Evolutionary conservation across 2,888 invertebrate species (phyloP), one percentile per base, ranked within the genome.

Genomic region (Ochropleura leucogaster): DNA sequence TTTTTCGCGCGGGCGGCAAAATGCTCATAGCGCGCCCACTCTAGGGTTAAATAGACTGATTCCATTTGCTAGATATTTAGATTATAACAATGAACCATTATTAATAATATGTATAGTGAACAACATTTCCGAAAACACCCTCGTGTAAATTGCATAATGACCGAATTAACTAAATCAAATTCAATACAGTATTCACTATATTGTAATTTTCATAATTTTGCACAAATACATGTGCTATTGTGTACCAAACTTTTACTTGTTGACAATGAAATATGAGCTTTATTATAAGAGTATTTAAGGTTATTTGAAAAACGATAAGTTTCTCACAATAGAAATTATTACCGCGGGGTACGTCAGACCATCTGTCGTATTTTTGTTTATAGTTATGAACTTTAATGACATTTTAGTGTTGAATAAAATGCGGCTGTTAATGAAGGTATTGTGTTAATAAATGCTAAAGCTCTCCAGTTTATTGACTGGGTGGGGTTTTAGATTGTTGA

Each of bases 281-380:
- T 87, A 85, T 74, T 51, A 0, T 55, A 74, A 74, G 53, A 67
- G 57, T 44, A 6, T 53, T 53, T 63, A 65, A 44, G 62, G 12
- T 62, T 44, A 74, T 73, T 77, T 86, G 81, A 87, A 85, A 85
- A 85, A 85, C 83, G 82, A 77, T 85, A 86, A 88, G 87, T 89
- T 87, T 87, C 84, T 86, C 87, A 92, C 91, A 92, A 93, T 89
- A 88, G 88, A 89, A 90, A 89, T 51, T 89, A 90, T 89, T 86
- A 87, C 57, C 86, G 64, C 87, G 87, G 91, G 90, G 93, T 91
- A 91, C 85, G 88, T 89, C 88, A 87, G 87, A 87, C 93, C 95
- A 95, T 95, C 95, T 95, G 95, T 92, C 93, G 90, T 86, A 85
- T 89, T 88, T 89, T 87, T 90, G 89, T 89, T 90, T 89, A 87